These are phyloP conservation scores for Dryadula phaetusa DNA, from an alignment of 2,888 invertebrate genomes.

Conservation along the genomic window DNA sequence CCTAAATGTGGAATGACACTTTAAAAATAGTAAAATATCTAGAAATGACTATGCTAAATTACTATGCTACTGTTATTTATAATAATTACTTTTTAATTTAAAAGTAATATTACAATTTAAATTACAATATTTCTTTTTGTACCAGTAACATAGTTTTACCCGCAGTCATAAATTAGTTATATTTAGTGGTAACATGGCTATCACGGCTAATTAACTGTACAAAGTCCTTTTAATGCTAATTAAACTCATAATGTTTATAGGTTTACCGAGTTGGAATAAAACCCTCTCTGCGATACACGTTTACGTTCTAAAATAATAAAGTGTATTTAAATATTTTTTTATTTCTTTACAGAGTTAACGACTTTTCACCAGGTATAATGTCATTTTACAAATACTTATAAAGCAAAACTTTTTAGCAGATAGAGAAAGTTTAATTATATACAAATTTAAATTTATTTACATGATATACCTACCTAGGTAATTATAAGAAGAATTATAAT, in stretches of 20 bases:
- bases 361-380: background rate
- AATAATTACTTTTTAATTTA: background rate
- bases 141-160: constrained; percentile 8
- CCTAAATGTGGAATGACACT: too few species aligned
- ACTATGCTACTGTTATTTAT: too few species aligned
- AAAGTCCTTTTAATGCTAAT: constrained; percentile 24
- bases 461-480: background rate
- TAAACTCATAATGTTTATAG: constrained; percentile 18
- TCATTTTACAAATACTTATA: too few species aligned
- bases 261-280: constrained; percentile 14
- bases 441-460: too few species aligned
- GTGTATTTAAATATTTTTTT: background rate
- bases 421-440: too few species aligned
- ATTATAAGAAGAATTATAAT: too few species aligned
- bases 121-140: background rate
- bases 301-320: constrained; percentile 8
- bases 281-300: constrained; percentile 1
- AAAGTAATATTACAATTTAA: background rate
- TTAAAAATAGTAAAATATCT: too few species aligned
- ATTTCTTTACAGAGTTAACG: background rate
- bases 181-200: constrained; percentile 16
- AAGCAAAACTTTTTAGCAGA: too few species aligned
- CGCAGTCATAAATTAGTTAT: constrained; percentile 18
- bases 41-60: too few species aligned
- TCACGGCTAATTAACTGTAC: constrained; percentile 16